Evolutionary conservation across 1,140 invertebrate genomes (phyloP).

Genomic region (Antheraea pernyi): DNA sequence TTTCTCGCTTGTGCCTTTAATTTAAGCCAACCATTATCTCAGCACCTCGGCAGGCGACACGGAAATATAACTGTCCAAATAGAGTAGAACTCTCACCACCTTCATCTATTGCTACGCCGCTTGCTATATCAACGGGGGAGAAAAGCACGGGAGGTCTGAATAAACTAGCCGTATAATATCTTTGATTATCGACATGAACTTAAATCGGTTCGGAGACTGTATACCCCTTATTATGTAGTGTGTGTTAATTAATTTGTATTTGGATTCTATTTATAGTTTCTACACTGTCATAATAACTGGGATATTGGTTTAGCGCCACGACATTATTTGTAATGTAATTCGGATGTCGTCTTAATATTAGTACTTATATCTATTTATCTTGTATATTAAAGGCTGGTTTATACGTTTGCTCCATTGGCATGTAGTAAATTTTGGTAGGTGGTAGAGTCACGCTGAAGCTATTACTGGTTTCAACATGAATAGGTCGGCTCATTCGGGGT

Average conservation of each 20-base stretch:
- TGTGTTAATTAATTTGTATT: slow-evolving; percentile 16
- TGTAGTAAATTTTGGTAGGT: no score
- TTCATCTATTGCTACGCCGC: slow-evolving; percentile 37
- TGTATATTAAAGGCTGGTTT: no score
- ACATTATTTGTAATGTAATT: slow-evolving; percentile 4
- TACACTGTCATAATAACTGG: background rate
- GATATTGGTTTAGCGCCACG: background rate
- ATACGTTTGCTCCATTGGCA: no score
- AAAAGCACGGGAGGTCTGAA: slow-evolving; percentile 23
- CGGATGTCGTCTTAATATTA: no score
- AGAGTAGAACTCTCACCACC: slow-evolving; percentile 49
- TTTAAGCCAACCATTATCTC: slow-evolving; percentile 40
- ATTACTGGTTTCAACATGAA: no score
- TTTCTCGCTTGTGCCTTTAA: slow-evolving; percentile 13
- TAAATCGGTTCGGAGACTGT: slow-evolving; percentile 40
- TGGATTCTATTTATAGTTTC: background rate
- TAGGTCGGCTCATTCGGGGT: no score
- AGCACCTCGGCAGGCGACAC: slow-evolving; percentile 42
- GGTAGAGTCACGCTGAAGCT: no score
- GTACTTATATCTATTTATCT: no score
- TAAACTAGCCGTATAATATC: slow-evolving; percentile 38
- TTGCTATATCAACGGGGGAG: slow-evolving; percentile 1
- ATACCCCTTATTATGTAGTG: slow-evolving; percentile 30
- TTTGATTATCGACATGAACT: slow-evolving; percentile 55
- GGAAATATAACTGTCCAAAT: slow-evolving; percentile 66